Evolutionary conservation across 2,888 invertebrate species (phyloP).

Genomic region (Melinaea marsaeus): DNA sequence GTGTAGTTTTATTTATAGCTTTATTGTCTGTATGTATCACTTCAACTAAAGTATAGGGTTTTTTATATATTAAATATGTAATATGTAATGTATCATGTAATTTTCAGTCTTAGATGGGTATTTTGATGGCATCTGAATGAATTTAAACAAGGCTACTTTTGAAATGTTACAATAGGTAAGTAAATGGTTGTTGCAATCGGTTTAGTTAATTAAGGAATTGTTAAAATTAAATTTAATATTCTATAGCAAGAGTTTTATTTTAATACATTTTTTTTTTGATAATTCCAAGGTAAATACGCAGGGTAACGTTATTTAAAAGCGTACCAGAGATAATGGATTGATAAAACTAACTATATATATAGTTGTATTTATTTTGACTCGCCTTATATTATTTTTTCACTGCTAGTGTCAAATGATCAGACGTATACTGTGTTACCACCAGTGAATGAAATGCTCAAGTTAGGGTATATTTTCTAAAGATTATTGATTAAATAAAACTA

Average conservation of each 20-base stretch:
- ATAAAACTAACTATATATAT: too few relatives aligned
- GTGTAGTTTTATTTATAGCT: too few relatives aligned
- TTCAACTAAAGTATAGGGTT: not conserved
- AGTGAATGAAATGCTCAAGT: too few relatives aligned
- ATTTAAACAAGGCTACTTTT: slow-evolving; percentile 27
- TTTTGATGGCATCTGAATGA: slow-evolving; percentile 16
- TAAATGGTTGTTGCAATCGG: slow-evolving; percentile 60
- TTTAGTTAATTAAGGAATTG: slow-evolving; percentile 62
- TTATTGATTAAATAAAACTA: too few relatives aligned
- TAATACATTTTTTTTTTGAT: not conserved
- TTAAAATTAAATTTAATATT: slow-evolving; percentile 69
- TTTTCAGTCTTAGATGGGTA: slow-evolving; percentile 4
- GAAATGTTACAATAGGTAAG: slow-evolving; percentile 39
- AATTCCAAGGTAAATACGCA: not conserved
- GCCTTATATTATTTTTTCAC: too few relatives aligned
- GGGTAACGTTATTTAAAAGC: too few relatives aligned
- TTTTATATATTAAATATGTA: not conserved
- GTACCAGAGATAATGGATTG: too few relatives aligned
- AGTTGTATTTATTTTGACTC: not conserved
- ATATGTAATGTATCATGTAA: too few relatives aligned
- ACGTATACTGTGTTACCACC: too few relatives aligned
- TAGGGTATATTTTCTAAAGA: too few relatives aligned
- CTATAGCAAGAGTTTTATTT: slow-evolving; percentile 42
- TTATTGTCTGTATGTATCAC: too few relatives aligned
- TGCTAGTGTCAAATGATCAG: too few relatives aligned